Base-by-base conservation (phyloP, 2,113 vertebrate species). In the Fregetta grallaria region DNA sequence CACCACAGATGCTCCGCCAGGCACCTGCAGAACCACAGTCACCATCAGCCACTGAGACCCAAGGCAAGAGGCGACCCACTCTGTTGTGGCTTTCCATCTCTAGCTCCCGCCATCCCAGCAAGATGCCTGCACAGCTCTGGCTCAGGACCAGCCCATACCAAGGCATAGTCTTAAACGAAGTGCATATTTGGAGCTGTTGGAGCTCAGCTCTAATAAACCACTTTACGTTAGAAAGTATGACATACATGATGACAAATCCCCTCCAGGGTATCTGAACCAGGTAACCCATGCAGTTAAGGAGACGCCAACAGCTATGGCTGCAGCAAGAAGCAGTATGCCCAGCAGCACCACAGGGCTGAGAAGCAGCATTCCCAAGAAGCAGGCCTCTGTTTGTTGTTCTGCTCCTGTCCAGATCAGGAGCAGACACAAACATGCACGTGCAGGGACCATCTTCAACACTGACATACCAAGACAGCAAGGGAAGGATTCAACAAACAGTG, bases 1-100 rank as follows among this genome's bases (percentile, higher is more conserved):
- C 36, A 13, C 42, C 1, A 0, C 49, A 52, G 11, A 56, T 10
- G 40, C 75, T 86, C 15, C 2, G 3, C 15, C 79, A 62, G 15
- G 77, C 62, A 92, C 77, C 77, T 79, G 56, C 58, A 25, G 77
- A 47, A 30, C 34, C 7, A 61, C 2, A 0, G 55, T 5, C 61
- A 26, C 27, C 13, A 4, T 1, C 0, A 0, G 67, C 45, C 62
- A 30, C 53, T 1, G 1, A 45, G 40, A 74, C 42, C 16, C 62
- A 26, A 32, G 8, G 55, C 6, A 11, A 29, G 56, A 52, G 32
- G 45, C 1, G 8, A 30, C 42, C 22, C 0, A 0, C 1, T 0
- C 14, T 21, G 44, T 3, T 22, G 29, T 10, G 29, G 44, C 34
- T 75, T 40, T 56, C 56, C 67, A 40, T 0, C n/a, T 10, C 26